Base-by-base conservation (phyloP, 2,113 vertebrate species). In the Collichthys lucidus region DNA sequence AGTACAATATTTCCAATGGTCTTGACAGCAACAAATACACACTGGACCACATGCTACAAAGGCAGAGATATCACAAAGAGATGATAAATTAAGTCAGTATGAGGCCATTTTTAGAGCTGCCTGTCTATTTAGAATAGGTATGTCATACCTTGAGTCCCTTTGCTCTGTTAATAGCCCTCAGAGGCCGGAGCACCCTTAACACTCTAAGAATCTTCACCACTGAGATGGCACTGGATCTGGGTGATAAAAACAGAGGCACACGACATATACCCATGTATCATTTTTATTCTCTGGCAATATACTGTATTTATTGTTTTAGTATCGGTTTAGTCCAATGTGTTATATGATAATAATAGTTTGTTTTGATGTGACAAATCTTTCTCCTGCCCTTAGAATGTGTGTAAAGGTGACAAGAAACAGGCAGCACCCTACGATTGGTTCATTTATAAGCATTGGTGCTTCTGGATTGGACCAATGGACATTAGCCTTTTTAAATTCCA, bases 1-100 rank as follows among this genome's bases (percentile, higher is more conserved):
- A 98, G 88, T 11, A 99, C 97, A 0, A 99, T 98, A 88, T 99
- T 99, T 15, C 97, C 97, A 0, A 99, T 99, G 2, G 97, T 99
- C 93, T 97, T 97, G 88, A 99, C 96, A 70, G 97, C 97, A 83
- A 99, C 97, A 0, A 99, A 99, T 70, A 98, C 96, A 0, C 97
- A 99, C 91, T 98, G 97, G 42, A 99, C 97, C 79, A 99, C 97
- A 0, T 98, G 97, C 97, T 99, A 85, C 0, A 11, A 71, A 53
- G 20, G 71, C 11, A 79, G 40, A 62, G 12, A 57, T 11, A 65
- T 40, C 8, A 70, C 22, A 57, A 4, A 8, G 1, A 44, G 5
- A 16, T 15, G 12, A 61, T 22, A 5, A 46, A 29, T 46, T 16
- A 40, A 8, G 8, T 71, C 3, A 69, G 24, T 16, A 31, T 26